Conservation (phyloP, 1,140 invertebrate genomes). For the Pseudachorutes palmiensis region DNA sequence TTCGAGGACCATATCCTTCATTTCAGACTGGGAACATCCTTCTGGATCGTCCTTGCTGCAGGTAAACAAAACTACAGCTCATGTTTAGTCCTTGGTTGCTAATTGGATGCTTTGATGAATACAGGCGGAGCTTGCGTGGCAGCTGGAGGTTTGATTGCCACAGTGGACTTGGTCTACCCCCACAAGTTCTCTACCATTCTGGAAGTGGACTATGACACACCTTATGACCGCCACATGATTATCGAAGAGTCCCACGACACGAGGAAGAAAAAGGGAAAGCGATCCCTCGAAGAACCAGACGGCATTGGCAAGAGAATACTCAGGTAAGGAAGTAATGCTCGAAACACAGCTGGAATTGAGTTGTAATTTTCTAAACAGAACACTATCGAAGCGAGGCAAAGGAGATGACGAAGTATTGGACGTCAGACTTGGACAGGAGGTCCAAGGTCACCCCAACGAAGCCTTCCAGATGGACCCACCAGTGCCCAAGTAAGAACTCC, state of each 20-base stretch:
- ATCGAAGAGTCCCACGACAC: constrained; percentile 77
- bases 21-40: constrained; percentile 85
- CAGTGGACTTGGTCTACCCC: constrained; percentile 75
- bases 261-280: constrained; percentile 51
- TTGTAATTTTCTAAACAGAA: constrained; percentile 41
- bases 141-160: constrained; percentile 65
- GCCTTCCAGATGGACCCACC: constrained; percentile 53
- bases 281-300: constrained; percentile 52
- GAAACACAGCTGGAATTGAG: too few species aligned
- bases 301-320: constrained; percentile 54
- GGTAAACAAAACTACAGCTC: constrained; percentile 51
- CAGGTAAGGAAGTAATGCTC: too few species aligned
- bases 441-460: constrained; percentile 49
- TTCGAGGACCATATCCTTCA: constrained; percentile 70
- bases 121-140: constrained; percentile 65
- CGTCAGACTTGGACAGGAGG: constrained; percentile 35
- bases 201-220: constrained; percentile 88
- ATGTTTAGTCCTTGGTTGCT: constrained; percentile 40
- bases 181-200: constrained; percentile 85
- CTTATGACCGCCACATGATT: constrained; percentile 82
- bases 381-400: constrained; percentile 49
- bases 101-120: too few species aligned
- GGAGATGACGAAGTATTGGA: constrained; percentile 19
- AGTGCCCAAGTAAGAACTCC: constrained; percentile 41
- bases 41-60: constrained; percentile 77